Percentiles rank a stretch among this genome's conserved stretches.
Conservation (phyloP, 2,797 vertebrate species). For the Gastrophryne carolinensis region DNA sequence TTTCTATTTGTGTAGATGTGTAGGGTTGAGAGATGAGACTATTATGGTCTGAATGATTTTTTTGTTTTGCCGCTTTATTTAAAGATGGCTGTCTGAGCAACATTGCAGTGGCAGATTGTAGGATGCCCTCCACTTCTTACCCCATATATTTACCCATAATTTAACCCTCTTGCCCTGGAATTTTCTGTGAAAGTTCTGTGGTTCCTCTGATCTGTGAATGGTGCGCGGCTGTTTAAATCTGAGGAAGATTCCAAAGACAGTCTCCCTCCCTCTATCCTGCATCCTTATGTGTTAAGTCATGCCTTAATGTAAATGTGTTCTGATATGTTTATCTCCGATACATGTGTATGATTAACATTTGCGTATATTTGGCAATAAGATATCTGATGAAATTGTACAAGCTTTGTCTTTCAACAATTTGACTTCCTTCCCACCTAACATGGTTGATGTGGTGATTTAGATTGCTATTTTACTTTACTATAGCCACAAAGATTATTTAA, state of each 20-base stretch:
- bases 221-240: constrained; percentile 38
- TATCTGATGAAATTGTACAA: constrained; percentile 22
- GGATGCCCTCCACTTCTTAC: not conserved
- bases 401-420: not conserved
- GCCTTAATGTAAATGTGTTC: constrained; percentile 28
- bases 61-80: constrained; percentile 46
- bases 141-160: not conserved
- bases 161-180: constrained; percentile 1
- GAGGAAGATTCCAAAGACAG: constrained; percentile 43
- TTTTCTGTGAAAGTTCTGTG: constrained; percentile 52
- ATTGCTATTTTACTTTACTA: no score
- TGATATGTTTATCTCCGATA: constrained; percentile 15
- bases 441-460: not conserved
- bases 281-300: not conserved
- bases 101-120: constrained; percentile 21
- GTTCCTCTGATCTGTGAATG: constrained; percentile 51
- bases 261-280: constrained; percentile 27
- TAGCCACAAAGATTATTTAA: no score
- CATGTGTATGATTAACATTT: constrained; percentile 23
- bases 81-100: constrained; percentile 33
- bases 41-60: constrained; percentile 32
- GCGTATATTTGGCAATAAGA: constrained; percentile 48
- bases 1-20: constrained; percentile 28
- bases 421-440: not conserved
- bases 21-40: constrained; percentile 41